Percentiles rank a stretch among this genome's conserved stretches.
Conservation (phyloP, 2,888 invertebrate species). For the Agriotes lineatus region DNA sequence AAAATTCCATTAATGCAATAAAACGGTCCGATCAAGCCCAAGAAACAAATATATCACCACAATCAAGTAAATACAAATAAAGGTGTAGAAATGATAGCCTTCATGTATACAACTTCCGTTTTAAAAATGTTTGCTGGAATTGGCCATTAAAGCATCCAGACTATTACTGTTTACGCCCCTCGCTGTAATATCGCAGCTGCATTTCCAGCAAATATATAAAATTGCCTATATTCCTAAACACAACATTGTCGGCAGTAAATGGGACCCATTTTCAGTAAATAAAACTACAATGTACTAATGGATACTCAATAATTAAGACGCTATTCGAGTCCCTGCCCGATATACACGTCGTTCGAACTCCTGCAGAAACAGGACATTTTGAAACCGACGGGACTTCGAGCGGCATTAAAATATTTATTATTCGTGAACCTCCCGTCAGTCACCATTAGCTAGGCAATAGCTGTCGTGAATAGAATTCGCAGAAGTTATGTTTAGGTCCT, state of each 20-base stretch:
- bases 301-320: constrained; percentile 33
- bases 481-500: not conserved
- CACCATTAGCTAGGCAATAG: constrained; percentile 51
- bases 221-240: not conserved
- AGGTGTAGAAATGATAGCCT: constrained; percentile 11
- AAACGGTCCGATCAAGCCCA: no score
- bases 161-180: constrained; percentile 24
- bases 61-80: constrained; percentile 6
- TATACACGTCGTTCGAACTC: not conserved
- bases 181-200: constrained; percentile 7
- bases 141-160: not conserved
- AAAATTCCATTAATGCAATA: no score
- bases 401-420: constrained; percentile 53
- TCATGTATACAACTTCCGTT: not conserved
- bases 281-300: constrained; percentile 32
- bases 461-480: constrained; percentile 11
- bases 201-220: constrained; percentile 18
- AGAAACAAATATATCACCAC: not conserved
- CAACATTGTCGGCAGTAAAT: constrained; percentile 10
- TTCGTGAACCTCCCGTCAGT: constrained; percentile 55
- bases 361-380: constrained; percentile 33
- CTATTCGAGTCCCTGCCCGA: not conserved
- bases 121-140: constrained; percentile 5
- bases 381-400: constrained; percentile 22
- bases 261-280: constrained; percentile 16